These are phyloP conservation scores for Drosophila arawakana DNA, from an alignment of 1,140 invertebrate genomes.

Conservation along the genomic window DNA sequence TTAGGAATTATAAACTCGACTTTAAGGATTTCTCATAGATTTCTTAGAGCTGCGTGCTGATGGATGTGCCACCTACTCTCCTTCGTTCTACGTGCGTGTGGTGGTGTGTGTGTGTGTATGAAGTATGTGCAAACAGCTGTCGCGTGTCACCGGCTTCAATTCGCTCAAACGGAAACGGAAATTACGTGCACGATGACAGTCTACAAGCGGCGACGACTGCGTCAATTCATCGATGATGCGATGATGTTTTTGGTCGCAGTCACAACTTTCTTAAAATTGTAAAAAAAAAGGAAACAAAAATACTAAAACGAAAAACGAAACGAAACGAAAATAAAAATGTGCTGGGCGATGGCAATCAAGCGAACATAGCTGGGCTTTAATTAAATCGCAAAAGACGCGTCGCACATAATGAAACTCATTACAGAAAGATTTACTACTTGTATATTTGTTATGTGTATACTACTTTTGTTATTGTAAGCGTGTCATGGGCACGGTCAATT, in stretches of 20 bases:
- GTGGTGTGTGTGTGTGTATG: slow-evolving; percentile 19
- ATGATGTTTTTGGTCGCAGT: slow-evolving; percentile 49
- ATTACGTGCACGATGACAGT: slow-evolving; percentile 74
- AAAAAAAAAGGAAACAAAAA: not conserved
- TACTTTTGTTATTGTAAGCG: not conserved
- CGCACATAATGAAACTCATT: slow-evolving; percentile 75
- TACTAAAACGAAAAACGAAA: not conserved
- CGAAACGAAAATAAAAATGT: slow-evolving; percentile 37
- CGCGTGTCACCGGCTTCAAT: slow-evolving; percentile 75
- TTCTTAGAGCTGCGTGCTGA: no score
- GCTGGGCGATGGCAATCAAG: slow-evolving; percentile 34
- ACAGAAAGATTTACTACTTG: slow-evolving; percentile 44
- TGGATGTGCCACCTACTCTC: not conserved
- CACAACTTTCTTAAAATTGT: slow-evolving; percentile 37
- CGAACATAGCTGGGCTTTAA: slow-evolving; percentile 56
- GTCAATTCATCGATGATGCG: slow-evolving; percentile 79
- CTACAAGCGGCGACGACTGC: slow-evolving; percentile 49
- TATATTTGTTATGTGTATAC: not conserved
- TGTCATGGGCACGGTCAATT: slow-evolving; percentile 5
- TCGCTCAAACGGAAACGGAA: slow-evolving; percentile 80
- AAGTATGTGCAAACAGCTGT: slow-evolving; percentile 80
- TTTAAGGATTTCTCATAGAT: no score
- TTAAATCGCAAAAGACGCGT: slow-evolving; percentile 77
- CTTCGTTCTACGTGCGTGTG: not conserved
- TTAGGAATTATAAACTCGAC: no score